Base-by-base conservation (phyloP, 2,888 invertebrate species). In the Ormyrus rosae region DNA sequence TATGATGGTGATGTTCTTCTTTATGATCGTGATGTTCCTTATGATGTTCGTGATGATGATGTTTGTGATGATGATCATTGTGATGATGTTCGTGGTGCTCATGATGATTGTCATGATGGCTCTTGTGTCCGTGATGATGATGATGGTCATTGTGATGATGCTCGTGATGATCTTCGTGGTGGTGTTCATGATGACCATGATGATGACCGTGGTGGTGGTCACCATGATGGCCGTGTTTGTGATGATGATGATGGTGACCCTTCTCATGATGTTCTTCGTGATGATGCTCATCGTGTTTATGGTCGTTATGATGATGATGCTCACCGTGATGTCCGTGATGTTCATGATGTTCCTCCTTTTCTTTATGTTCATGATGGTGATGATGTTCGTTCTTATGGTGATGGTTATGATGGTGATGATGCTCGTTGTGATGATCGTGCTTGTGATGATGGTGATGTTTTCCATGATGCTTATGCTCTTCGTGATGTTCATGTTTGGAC, bases 361-460 rank as follows among this genome's bases (percentile, higher is more conserved):
- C 80, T 50, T 80, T 75, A 45, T 82, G 82, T 10, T 80, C 78
- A 50, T 82, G 82, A 51, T 82, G 82, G 65, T 82, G 82, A 19
- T 82, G 82, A 72, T 82, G 82, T 7, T 74, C 80, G 68, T 82
- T 82, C 9, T 80, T 78, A 50, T 82, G 82, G 51, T 78, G 75
- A 46, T 82, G 82, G 10, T 80, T 80, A 34, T 82, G 82, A 65
- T 82, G 82, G 56, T 82, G 82, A 50, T 82, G 82, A 69, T 82
- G 82, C 64, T 82, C 78, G 55, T 82, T 82, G 7, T 60, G 72
- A 55, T 82, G 82, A 19, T 80, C 78, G 9, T 82, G 82, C 65
- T 82, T 82, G 50, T 82, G 82, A 61, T 82, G 82, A n/a, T 82
- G 82, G 56, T 82, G 82, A 71, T 82, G 82, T 7, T 78, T 78